phyloP scores from a whole-genome alignment of 2,797 vertebrate species.

The Poecile montanus region DNA sequence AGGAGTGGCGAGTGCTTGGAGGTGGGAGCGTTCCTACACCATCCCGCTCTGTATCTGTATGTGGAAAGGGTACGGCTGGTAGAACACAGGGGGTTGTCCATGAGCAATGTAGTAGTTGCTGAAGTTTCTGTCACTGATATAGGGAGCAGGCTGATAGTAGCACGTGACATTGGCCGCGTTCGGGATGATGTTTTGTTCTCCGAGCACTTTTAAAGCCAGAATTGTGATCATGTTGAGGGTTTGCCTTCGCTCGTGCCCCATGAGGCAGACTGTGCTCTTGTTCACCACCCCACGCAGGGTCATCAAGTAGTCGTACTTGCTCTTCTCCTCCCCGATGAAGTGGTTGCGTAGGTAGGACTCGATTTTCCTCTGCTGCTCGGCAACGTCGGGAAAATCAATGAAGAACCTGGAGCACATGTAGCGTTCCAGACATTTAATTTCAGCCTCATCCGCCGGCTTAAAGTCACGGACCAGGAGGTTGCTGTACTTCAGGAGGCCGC shows the following conservation, averaged over 20 bases:
- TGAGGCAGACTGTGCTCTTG: slow-evolving; percentile 95
- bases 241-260: slow-evolving; percentile 90
- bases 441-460: slow-evolving; percentile 87
- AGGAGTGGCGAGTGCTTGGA: not conserved
- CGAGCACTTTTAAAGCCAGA: slow-evolving; percentile 92
- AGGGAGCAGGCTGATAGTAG: slow-evolving; percentile 95
- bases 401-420: slow-evolving; percentile 99
- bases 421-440: slow-evolving; percentile 94
- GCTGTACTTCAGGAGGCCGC: slow-evolving; percentile 95
- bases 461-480: slow-evolving; percentile 94
- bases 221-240: slow-evolving; percentile 96
- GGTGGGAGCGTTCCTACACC: slow-evolving; percentile 72
- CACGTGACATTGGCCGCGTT: slow-evolving; percentile 92
- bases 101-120: slow-evolving; percentile 89
- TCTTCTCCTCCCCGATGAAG: slow-evolving; percentile 96
- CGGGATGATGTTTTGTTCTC: slow-evolving; percentile 94
- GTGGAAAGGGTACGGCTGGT: slow-evolving; percentile 88
- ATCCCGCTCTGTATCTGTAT: slow-evolving; percentile 84
- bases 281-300: slow-evolving; percentile 91
- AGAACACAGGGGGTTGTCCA: slow-evolving; percentile 85
- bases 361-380: slow-evolving; percentile 93
- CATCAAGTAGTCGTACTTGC: slow-evolving; percentile 98
- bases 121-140: slow-evolving; percentile 88
- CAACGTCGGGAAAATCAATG: slow-evolving; percentile 95
- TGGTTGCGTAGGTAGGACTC: slow-evolving; percentile 96